Conservation (phyloP, 1,140 invertebrate species). For the Tetramorium alpestre region DNA sequence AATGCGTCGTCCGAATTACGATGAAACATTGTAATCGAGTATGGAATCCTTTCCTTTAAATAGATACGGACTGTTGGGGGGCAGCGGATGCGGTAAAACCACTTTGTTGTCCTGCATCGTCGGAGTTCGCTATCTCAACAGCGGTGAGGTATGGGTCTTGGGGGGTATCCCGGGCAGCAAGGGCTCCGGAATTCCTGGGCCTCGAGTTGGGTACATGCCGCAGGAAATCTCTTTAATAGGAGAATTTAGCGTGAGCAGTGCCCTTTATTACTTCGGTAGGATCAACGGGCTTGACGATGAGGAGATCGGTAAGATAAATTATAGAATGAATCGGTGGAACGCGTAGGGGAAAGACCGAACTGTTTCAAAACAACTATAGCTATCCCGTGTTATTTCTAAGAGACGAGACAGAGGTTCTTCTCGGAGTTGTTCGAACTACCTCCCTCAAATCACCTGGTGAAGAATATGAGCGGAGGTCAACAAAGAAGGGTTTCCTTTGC, state of each 20-base stretch:
- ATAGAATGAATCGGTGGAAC: conserved; percentile 31
- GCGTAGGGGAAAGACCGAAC: too few species aligned
- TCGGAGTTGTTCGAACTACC: conserved; percentile 91
- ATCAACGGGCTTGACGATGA: conserved; percentile 92
- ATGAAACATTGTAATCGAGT: background rate
- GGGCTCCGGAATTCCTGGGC: conserved; percentile 92
- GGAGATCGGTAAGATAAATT: conserved; percentile 85
- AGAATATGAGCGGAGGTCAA: conserved; percentile 94
- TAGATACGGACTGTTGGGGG: conserved; percentile 94
- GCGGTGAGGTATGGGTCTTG: conserved; percentile 92
- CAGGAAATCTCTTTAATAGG: conserved; percentile 95
- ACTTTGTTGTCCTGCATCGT: conserved; percentile 95
- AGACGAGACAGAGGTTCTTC: conserved; percentile 89
- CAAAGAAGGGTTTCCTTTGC: conserved; percentile 95
- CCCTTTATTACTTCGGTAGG: conserved; percentile 95
- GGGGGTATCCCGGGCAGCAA: conserved; percentile 91
- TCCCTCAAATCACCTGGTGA: conserved; percentile 87
- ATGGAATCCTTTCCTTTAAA: background rate
- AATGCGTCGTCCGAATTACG: background rate
- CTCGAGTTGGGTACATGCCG: conserved; percentile 94
- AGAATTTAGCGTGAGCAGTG: conserved; percentile 95
- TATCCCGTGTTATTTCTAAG: conserved; percentile 57
- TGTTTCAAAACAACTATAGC: background rate
- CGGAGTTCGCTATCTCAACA: conserved; percentile 90
- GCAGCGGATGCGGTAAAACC: conserved; percentile 94